phyloP scores from a whole-genome alignment of 2,113 vertebrate genomes.

The Stictonetta naevosa region DNA sequence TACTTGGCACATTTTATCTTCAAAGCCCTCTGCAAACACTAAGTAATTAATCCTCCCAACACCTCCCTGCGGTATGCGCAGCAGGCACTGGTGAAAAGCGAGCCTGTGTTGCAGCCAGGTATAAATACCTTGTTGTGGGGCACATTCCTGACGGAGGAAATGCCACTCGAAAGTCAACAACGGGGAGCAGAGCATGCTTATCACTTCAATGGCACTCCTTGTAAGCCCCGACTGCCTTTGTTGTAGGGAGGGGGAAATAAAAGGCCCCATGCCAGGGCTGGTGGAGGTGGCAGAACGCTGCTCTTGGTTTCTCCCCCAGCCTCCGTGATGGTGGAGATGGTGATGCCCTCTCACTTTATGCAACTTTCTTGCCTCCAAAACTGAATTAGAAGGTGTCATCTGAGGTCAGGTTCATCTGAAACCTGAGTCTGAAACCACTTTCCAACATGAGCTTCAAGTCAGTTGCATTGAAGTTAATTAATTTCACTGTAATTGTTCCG shows the following conservation, averaged over 20 bases:
- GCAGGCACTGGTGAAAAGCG: constrained; percentile 9
- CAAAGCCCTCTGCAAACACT: constrained; percentile 10
- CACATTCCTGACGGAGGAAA: not conserved
- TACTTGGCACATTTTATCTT: constrained; percentile 60
- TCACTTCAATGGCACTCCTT: constrained; percentile 18
- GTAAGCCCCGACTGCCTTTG: not conserved
- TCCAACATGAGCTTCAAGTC: not conserved
- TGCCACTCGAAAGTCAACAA: not conserved
- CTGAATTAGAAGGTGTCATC: not conserved
- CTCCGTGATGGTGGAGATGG: not conserved
- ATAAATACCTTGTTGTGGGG: constrained; percentile 44
- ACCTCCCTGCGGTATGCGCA: constrained; percentile 46
- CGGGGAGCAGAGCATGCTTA: not conserved
- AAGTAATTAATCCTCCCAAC: constrained; percentile 63
- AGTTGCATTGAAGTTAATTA: not conserved
- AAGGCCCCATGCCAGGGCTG: rapidly evolving
- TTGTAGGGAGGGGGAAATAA: not conserved
- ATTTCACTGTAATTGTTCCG: not conserved
- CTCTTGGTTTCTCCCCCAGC: not conserved
- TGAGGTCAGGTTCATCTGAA: not conserved
- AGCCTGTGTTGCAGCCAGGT: constrained; percentile 8
- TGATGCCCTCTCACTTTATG: rapidly evolving
- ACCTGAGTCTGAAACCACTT: not conserved
- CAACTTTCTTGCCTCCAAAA: not conserved
- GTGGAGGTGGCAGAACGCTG: not conserved